Evolutionary conservation across 2,113 vertebrate genomes (phyloP), one percentile per base, ranked within the genome.

Genomic region (Takifugu bimaculatus): DNA sequence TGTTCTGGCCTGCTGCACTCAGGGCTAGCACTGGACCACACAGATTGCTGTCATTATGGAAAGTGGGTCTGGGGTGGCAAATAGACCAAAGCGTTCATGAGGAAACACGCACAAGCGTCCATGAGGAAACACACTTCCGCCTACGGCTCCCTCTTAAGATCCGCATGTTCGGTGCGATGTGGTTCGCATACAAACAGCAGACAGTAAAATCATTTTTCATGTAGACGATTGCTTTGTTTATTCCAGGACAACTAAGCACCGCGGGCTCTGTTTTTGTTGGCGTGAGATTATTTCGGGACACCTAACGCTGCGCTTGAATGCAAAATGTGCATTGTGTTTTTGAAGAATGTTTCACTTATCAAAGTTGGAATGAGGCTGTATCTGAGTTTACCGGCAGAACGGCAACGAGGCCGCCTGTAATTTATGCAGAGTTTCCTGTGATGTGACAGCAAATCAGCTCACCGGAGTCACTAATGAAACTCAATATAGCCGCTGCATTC

Each of bases 1-100:
- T 82, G 81, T 81, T 89, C 81, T 80, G 75, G 82, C 76, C 82
- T 72, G 74, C 74, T 80, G 77, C 84, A 77, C 83, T 82, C 75
- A 81, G 65, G 76, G 66, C 68, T 74, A 70, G 64, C 63, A 51
- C 71, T 84, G 78, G 77, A 86, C 86, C 76, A 72, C 78, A 80
- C 80, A 88, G 83, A 90, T 83, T 84, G 80, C 70, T 72, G 74
- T 61, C 84, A 84, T 87, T 88, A 89, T 79, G 68, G 84, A 77
- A 84, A 82, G 81, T 80, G 64, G 66, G 75, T 71, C 72, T 82
- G 72, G 66, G 70, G 69, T 79, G 66, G 77, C 71, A 72, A 88
- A 85, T 69, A 81, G 72, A 83, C 65, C 71, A 6, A 63, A 75
- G 60, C 65, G 72, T 62, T 77, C 69, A 54, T 32, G 52, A 71